A percentile compares a stretch with the other conserved stretches of the same genome.
Conservation (phyloP, 2,113 vertebrate species). For the Neofelis nebulosa region DNA sequence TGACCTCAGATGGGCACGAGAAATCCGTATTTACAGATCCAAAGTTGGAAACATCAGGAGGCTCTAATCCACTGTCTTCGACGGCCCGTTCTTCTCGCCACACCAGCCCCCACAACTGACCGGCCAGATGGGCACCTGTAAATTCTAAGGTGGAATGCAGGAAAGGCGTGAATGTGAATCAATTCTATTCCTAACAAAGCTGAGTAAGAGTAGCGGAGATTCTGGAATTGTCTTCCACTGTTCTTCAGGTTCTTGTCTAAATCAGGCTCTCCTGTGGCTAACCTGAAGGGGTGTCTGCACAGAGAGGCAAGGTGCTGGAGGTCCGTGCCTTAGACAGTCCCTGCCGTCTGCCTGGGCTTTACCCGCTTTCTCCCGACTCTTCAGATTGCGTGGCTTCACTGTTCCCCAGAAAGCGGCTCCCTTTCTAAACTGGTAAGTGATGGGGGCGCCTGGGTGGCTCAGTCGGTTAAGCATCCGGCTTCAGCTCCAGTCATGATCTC, state of each 20-base stretch:
- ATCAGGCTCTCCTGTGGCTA: background rate
- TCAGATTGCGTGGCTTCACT: too few species aligned
- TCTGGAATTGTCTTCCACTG: background rate
- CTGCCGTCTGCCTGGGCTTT: rapidly evolving
- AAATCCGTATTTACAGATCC: too few species aligned
- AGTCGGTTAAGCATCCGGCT: too few species aligned
- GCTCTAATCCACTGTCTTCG: rapidly evolving
- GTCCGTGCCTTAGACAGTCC: rapidly evolving
- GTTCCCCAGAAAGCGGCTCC: background rate
- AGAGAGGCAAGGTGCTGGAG: rapidly evolving
- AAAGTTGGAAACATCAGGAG: rapidly evolving
- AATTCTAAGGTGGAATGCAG: background rate
- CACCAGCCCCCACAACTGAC: rapidly evolving
- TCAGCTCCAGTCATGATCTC: too few species aligned
- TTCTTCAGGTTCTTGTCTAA: background rate
- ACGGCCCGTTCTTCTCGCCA: rapidly evolving
- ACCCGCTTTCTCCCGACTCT: background rate
- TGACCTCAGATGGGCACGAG: background rate
- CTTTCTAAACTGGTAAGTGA: background rate
- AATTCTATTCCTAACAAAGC: background rate
- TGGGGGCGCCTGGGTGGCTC: too few species aligned
- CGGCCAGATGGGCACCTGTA: rapidly evolving
- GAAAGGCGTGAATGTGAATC: background rate
- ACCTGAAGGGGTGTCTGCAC: background rate
- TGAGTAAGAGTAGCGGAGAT: background rate